phyloP scores from a whole-genome alignment of 92 coral and sea anemone species.

The Siderastrea radians region DNA sequence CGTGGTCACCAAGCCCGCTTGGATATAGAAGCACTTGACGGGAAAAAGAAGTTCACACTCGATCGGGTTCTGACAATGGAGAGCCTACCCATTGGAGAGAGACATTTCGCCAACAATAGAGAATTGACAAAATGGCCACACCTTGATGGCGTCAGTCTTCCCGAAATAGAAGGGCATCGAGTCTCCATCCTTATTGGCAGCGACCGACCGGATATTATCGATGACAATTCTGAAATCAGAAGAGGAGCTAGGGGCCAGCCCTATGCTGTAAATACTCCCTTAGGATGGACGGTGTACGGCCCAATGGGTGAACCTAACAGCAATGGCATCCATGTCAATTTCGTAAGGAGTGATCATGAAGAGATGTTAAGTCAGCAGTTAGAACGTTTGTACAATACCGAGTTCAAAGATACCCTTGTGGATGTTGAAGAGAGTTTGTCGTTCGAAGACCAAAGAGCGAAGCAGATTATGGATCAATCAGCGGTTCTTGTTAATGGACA shows the following conservation, averaged over 20 bases:
- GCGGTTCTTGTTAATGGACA: conserved; percentile 77
- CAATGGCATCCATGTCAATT: conserved; percentile 5
- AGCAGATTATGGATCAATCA: conserved; percentile 69
- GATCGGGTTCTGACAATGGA: conserved; percentile 65
- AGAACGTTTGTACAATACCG: conserved; percentile 55
- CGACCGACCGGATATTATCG: conserved; percentile 60
- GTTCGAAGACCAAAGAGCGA: conserved; percentile 63
- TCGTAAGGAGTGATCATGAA: conserved; percentile 32
- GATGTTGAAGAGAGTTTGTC: conserved; percentile 49
- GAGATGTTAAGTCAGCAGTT: conserved; percentile 40
- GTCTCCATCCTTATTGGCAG: conserved; percentile 59
- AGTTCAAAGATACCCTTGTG: conserved; percentile 51
- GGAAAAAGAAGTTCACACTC: conserved; percentile 54
- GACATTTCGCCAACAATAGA: conserved; percentile 54
- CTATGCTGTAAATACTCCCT: conserved; percentile 61
- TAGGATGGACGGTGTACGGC: conserved; percentile 77
- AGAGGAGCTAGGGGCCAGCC: conserved; percentile 64
- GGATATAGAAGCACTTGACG: conserved; percentile 58
- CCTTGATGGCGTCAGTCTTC: conserved; percentile 47
- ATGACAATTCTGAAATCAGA: conserved; percentile 47
- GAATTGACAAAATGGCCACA: conserved; percentile 63
- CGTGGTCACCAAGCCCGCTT: conserved; percentile 46
- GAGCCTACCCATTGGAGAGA: conserved; percentile 63
- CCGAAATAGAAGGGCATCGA: conserved; percentile 36
- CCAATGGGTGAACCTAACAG: conserved; percentile 57